phyloP scores from a whole-genome alignment of 2,113 vertebrate genomes.

The Ammodytes marinus region DNA sequence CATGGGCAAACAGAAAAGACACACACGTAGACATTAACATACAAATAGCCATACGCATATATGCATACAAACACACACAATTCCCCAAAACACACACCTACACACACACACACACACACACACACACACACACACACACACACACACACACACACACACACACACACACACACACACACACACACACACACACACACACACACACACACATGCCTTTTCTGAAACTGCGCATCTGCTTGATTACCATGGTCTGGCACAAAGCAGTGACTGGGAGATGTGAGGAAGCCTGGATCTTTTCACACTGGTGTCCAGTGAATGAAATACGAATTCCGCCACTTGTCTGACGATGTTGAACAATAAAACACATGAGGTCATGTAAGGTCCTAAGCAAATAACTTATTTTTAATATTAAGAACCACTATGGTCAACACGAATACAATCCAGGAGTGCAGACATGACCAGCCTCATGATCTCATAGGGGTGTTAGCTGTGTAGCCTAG shows the following conservation, averaged over 20 bases:
- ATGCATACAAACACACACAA: background rate
- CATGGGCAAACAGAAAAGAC: background rate
- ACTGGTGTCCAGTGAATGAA: slow-evolving; percentile 28
- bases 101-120: slow-evolving; percentile 7
- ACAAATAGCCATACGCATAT: slow-evolving; percentile 10
- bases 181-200: background rate
- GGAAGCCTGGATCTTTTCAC: slow-evolving; percentile 49
- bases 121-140: slow-evolving; percentile 25
- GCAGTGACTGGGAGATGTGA: slow-evolving; percentile 36
- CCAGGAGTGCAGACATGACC: slow-evolving; percentile 1
- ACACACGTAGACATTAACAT: slow-evolving; percentile 10
- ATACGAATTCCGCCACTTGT: slow-evolving; percentile 49
- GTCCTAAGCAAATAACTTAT: slow-evolving; percentile 41
- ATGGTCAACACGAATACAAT: slow-evolving; percentile 40
- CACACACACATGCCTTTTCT: slow-evolving; percentile 39
- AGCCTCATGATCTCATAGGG: slow-evolving; percentile 19
- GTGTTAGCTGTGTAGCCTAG: slow-evolving; percentile 11
- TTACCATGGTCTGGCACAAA: slow-evolving; percentile 64
- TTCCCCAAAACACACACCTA: background rate
- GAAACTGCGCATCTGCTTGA: slow-evolving; percentile 69
- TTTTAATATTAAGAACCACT: slow-evolving; percentile 72
- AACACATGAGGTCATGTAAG: slow-evolving; percentile 44
- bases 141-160: too few species aligned
- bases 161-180: slow-evolving; percentile 31
- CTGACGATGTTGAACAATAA: slow-evolving; percentile 62